phyloP scores from a whole-genome alignment of 2,888 invertebrate genomes.

The Lucinisca nassula region DNA sequence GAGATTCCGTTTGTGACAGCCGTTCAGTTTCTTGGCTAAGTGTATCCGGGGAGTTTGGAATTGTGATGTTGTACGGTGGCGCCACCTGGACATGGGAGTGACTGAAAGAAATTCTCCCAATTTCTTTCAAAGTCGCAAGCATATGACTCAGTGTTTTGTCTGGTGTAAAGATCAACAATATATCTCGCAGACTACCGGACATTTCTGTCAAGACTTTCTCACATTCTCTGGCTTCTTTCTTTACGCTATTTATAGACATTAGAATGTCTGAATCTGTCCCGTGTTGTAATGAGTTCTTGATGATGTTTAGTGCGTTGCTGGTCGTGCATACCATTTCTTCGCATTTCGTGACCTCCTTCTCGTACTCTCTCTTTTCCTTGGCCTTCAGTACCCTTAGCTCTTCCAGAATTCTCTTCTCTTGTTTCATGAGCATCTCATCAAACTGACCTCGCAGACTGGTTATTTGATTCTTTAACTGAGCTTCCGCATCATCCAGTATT shows the following conservation, averaged over 20 bases:
- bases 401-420: constrained; percentile 71
- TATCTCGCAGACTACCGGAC: constrained; percentile 62
- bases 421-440: constrained; percentile 67
- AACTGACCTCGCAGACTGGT: constrained; percentile 70
- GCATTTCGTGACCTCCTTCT: constrained; percentile 67
- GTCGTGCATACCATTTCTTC: constrained; percentile 74
- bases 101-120: constrained; percentile 67
- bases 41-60: constrained; percentile 39
- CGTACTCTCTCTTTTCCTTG: constrained; percentile 65
- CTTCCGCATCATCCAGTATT: constrained; percentile 67
- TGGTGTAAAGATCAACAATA: constrained; percentile 69
- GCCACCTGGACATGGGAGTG: constrained; percentile 69
- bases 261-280: constrained; percentile 73
- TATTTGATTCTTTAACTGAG: constrained; percentile 69
- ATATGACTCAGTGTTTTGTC: constrained; percentile 62
- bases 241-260: constrained; percentile 69
- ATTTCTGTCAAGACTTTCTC: constrained; percentile 65
- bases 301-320: constrained; percentile 67
- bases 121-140: constrained; percentile 62
- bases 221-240: constrained; percentile 67
- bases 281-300: constrained; percentile 71
- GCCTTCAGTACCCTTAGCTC: constrained; percentile 61
- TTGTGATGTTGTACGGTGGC: constrained; percentile 69
- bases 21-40: constrained; percentile 54
- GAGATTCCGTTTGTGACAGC: constrained; percentile 27